phyloP scores from a whole-genome alignment of 92 coral and sea anemone genomes.

The Isaurus tuberculatus region DNA sequence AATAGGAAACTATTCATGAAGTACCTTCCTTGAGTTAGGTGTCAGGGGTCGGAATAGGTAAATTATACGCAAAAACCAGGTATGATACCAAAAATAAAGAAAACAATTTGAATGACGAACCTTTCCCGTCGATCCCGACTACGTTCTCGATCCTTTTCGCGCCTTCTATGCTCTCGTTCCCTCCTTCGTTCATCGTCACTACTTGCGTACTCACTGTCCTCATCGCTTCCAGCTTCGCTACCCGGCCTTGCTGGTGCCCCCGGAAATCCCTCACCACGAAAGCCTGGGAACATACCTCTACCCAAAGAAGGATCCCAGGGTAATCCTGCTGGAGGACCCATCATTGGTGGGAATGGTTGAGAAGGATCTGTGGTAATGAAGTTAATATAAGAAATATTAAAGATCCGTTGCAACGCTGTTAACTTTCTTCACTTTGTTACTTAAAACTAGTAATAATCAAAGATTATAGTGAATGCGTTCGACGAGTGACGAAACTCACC shows the following conservation, averaged over 20 bases:
- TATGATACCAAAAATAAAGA: not conserved
- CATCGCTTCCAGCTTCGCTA: conserved; percentile 91
- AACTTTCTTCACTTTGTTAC: too few relatives aligned
- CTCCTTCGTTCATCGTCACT: conserved; percentile 93
- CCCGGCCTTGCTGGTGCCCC: conserved; percentile 80
- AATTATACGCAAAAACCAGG: not conserved
- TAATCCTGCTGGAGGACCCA: conserved; percentile 89
- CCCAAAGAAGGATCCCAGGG: conserved; percentile 89
- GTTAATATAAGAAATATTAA: too few relatives aligned
- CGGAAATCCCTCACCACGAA: conserved; percentile 82
- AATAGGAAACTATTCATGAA: too few relatives aligned
- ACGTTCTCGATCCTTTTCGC: conserved; percentile 88
- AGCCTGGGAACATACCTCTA: conserved; percentile 88
- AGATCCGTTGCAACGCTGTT: too few relatives aligned
- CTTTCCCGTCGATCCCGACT: conserved; percentile 91
- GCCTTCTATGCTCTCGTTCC: conserved; percentile 89
- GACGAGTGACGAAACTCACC: too few relatives aligned
- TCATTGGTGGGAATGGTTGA: conserved; percentile 84
- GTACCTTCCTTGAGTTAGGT: not conserved
- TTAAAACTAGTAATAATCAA: too few relatives aligned
- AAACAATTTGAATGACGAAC: conserved; percentile 39
- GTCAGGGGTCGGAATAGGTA: not conserved
- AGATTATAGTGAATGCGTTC: too few relatives aligned
- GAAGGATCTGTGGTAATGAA: conserved; percentile 63
- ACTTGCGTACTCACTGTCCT: conserved; percentile 93